These are phyloP conservation scores for Oryzias javanicus DNA, from an alignment of 2,113 vertebrate genomes.

Conservation along the genomic window DNA sequence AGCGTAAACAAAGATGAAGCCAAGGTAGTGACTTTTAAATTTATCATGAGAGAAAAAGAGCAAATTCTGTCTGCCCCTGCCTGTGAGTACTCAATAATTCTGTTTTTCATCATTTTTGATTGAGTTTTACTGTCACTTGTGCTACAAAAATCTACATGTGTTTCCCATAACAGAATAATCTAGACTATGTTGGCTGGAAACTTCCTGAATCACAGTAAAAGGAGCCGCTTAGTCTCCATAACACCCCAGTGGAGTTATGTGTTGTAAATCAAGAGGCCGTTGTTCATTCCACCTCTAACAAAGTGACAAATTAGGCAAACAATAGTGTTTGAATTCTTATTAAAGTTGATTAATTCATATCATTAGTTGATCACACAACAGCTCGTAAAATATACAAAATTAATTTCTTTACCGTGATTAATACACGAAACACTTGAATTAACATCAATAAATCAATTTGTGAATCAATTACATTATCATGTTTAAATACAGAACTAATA, in stretches of 20 bases:
- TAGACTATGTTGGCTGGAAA: neutral
- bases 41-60: neutral
- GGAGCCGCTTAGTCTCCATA: conserved; percentile 26
- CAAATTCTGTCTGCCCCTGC: neutral
- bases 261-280: conserved; percentile 76
- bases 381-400: conserved; percentile 77
- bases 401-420: conserved; percentile 79
- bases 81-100: too few species aligned
- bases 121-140: too few species aligned
- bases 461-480: conserved; percentile 83
- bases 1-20: conserved; percentile 23
- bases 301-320: conserved; percentile 81
- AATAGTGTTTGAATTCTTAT: conserved; percentile 85
- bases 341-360: conserved; percentile 86
- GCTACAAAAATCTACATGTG: too few species aligned
- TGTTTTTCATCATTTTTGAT: too few species aligned
- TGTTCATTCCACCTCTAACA: conserved; percentile 75
- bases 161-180: too few species aligned
- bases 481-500: conserved; percentile 77
- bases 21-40: conserved; percentile 1
- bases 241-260: conserved; percentile 47
- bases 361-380: conserved; percentile 79
- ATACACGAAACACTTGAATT: conserved; percentile 82
- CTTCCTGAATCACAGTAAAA: conserved; percentile 17
- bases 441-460: conserved; percentile 83